phyloP scores from a whole-genome alignment of 1,140 invertebrate genomes.

The Plodia interpunctella region DNA sequence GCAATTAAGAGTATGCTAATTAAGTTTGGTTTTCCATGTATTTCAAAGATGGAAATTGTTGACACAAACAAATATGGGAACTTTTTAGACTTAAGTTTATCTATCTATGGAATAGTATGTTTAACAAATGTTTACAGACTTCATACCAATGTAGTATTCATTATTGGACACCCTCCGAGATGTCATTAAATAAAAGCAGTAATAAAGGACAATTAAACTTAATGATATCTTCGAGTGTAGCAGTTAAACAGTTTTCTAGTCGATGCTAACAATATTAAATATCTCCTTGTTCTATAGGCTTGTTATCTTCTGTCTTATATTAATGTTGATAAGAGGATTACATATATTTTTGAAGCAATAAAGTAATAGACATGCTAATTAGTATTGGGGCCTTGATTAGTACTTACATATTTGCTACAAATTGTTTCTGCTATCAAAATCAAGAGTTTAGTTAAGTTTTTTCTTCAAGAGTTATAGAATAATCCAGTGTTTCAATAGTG shows the following conservation, averaged over 20 bases:
- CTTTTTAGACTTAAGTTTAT: neutral
- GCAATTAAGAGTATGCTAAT: neutral
- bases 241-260: constrained; percentile 19
- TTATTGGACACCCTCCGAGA: neutral
- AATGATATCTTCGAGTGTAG: neutral
- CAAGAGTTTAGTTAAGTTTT: neutral
- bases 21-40: neutral
- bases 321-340: constrained; percentile 8
- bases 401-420: constrained; percentile 8
- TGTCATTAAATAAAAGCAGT: neutral
- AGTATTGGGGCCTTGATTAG: constrained; percentile 20
- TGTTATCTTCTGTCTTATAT: neutral
- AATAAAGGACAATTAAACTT: neutral
- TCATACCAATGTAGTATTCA: constrained; percentile 6
- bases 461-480: neutral
- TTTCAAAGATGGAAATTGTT: neutral
- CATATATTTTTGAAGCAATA: constrained; percentile 25
- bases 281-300: neutral
- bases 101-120: neutral
- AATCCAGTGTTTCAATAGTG: neutral
- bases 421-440: neutral
- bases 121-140: neutral
- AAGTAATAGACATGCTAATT: constrained; percentile 16
- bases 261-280: constrained; percentile 13
- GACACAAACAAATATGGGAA: no score